These are phyloP conservation scores for Sarcophaga caerulescens DNA, from an alignment of 2,888 invertebrate genomes.

Conservation along the genomic window DNA sequence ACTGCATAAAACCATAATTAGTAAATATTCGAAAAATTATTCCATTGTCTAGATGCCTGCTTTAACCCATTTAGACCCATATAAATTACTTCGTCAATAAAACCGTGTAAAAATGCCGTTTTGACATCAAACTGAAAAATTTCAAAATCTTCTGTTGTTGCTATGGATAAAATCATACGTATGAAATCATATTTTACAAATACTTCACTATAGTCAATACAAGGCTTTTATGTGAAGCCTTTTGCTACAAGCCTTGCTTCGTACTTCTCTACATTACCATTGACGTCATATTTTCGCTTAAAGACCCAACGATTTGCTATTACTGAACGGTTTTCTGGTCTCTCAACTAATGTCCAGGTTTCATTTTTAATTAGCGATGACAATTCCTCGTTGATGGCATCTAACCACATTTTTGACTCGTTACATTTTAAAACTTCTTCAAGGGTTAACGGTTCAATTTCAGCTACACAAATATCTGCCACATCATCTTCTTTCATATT, in stretches of 20 bases:
- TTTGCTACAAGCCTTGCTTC: constrained; percentile 52
- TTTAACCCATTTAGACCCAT: constrained; percentile 69
- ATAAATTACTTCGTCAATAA: constrained; percentile 59
- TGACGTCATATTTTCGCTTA: constrained; percentile 54
- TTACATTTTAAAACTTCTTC: constrained; percentile 32
- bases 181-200: constrained; percentile 66
- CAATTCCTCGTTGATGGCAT: constrained; percentile 47
- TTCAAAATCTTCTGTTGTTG: constrained; percentile 54
- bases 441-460: constrained; percentile 26
- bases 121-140: constrained; percentile 68
- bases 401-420: constrained; percentile 33
- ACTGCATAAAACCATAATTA: constrained; percentile 48
- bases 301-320: constrained; percentile 62
- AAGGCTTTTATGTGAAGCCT: constrained; percentile 66
- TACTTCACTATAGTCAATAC: constrained; percentile 68
- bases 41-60: constrained; percentile 61
- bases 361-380: constrained; percentile 31
- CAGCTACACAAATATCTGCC: constrained; percentile 12
- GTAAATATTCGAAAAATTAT: constrained; percentile 43
- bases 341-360: constrained; percentile 34
- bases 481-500: constrained; percentile 12
- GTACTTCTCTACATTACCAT: constrained; percentile 53
- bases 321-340: constrained; percentile 19
- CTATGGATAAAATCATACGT: constrained; percentile 59
- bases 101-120: constrained; percentile 68